These are phyloP conservation scores for Cepaea nemoralis DNA, from an alignment of 1,140 invertebrate genomes.

Conservation along the genomic window DNA sequence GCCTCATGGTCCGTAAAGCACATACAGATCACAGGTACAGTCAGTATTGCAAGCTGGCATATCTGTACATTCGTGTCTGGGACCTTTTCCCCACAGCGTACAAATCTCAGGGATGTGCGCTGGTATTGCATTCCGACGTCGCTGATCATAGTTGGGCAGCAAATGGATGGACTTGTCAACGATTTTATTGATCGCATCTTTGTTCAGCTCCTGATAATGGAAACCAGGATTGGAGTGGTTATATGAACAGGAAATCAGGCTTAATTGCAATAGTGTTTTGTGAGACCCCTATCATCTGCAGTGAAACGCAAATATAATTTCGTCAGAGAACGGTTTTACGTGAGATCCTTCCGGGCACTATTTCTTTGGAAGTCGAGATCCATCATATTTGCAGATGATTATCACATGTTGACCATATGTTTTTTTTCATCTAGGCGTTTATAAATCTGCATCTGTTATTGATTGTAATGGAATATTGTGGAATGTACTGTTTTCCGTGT, in stretches of 20 bases:
- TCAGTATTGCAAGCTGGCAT: too few species aligned
- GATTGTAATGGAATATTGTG: too few species aligned
- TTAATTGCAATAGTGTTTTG: not conserved
- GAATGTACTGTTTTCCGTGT: too few species aligned
- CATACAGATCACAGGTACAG: too few species aligned
- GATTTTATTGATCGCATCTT: not conserved
- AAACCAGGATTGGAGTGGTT: not conserved
- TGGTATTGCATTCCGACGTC: conserved; percentile 9
- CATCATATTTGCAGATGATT: too few species aligned
- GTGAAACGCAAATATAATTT: conserved; percentile 7
- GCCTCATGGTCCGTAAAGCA: too few species aligned
- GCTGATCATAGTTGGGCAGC: not conserved
- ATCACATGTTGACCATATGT: too few species aligned
- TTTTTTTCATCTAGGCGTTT: too few species aligned
- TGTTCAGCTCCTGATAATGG: not conserved
- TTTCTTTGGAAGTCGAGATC: not conserved
- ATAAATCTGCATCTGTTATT: too few species aligned
- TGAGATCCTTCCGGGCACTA: conserved; percentile 37
- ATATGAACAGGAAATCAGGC: not conserved
- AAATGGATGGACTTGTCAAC: conserved; percentile 9
- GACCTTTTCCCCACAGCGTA: too few species aligned
- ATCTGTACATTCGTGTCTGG: too few species aligned
- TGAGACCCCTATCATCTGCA: not conserved
- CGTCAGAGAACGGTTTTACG: conserved; percentile 17
- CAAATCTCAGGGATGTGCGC: conserved; percentile 27